phyloP scores from a whole-genome alignment of 2,797 vertebrate genomes.

The Lacerta agilis region DNA sequence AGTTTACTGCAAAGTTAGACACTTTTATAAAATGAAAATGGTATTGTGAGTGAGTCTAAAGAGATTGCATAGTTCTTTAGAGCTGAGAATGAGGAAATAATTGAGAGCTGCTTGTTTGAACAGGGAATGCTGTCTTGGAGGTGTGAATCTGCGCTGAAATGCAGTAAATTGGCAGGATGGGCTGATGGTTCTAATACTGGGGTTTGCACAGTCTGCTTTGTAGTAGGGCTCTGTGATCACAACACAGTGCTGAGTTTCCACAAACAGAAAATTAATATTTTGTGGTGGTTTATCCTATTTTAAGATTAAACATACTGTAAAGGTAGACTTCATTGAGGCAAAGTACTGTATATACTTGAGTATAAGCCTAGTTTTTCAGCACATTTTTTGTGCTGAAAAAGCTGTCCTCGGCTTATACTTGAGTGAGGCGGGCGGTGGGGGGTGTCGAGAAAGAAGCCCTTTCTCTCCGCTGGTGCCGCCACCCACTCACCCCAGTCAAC shows the following conservation, averaged over 20 bases:
- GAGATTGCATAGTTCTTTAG: neutral
- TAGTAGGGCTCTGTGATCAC: neutral
- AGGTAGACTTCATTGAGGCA: neutral
- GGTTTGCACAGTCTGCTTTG: neutral
- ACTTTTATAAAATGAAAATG: neutral
- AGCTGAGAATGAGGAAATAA: constrained; percentile 23
- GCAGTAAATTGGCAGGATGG: constrained; percentile 27
- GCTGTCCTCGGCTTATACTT: too few relatives aligned
- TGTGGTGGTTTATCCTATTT: neutral
- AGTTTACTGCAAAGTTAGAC: neutral
- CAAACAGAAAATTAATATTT: neutral
- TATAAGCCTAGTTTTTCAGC: too few relatives aligned
- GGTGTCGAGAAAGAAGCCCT: too few relatives aligned
- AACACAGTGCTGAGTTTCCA: neutral
- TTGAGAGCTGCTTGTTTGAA: neutral
- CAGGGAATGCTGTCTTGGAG: constrained; percentile 41
- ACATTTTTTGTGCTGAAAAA: too few relatives aligned
- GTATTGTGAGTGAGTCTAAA: neutral
- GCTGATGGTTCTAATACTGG: constrained; percentile 9
- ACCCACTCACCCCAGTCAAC: too few relatives aligned
- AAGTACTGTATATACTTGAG: too few relatives aligned
- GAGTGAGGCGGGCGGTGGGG: too few relatives aligned
- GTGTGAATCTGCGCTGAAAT: constrained; percentile 50
- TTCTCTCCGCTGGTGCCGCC: too few relatives aligned
- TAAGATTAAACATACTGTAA: neutral